phyloP scores from a whole-genome alignment of 2,113 vertebrate species.

The Lepus timidus region DNA sequence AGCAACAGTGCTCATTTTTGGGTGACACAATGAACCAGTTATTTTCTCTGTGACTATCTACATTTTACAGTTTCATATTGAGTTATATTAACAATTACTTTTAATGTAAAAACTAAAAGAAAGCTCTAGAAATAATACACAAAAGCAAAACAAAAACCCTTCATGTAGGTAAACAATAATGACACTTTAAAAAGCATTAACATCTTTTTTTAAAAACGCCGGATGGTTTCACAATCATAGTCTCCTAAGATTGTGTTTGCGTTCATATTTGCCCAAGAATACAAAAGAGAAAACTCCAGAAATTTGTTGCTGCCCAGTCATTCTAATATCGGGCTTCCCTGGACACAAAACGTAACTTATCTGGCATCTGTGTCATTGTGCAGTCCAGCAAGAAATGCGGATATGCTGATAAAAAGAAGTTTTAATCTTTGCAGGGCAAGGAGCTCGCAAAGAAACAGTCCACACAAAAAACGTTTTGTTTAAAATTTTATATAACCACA shows the following conservation, averaged over 20 bases:
- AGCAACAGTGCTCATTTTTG: background rate
- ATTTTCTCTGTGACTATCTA: background rate
- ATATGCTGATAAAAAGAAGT: constrained; percentile 5
- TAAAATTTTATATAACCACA: background rate
- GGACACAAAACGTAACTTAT: constrained; percentile 23
- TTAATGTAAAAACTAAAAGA: constrained; percentile 3
- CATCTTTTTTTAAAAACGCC: background rate
- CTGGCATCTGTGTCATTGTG: constrained; percentile 13
- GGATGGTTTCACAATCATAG: background rate
- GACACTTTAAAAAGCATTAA: background rate
- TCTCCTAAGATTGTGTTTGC: background rate
- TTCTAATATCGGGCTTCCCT: background rate
- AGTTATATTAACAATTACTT: background rate
- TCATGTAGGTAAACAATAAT: background rate
- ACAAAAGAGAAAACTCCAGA: background rate
- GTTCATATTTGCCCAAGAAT: background rate
- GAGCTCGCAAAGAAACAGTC: background rate
- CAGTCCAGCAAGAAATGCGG: background rate
- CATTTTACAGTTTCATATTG: background rate
- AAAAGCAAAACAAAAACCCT: background rate
- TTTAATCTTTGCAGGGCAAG: constrained; percentile 24
- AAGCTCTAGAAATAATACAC: background rate
- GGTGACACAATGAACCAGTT: background rate
- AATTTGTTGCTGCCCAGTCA: background rate
- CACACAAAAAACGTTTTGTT: background rate